Evolutionary conservation across 2,113 vertebrate genomes (phyloP), one percentile per base, ranked within the genome.

Genomic region (Microtus richardsoni): DNA sequence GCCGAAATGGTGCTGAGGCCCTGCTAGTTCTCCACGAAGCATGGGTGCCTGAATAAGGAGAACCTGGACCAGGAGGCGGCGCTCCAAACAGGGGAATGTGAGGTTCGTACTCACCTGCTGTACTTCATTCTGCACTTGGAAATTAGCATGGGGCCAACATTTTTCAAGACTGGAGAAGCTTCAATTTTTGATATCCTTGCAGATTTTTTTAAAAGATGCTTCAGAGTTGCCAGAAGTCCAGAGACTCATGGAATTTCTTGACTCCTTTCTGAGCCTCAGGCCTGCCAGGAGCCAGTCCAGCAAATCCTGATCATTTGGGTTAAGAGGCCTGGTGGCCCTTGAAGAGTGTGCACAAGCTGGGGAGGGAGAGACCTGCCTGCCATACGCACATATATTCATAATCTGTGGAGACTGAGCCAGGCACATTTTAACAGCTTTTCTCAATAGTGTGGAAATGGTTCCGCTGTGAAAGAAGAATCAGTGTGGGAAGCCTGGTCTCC

Each of bases 361-460:
- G 84, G 54, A 86, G 92, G 66, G 26, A 64, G 28, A 62, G 58
- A 64, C 16, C 36, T 36, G 12, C 33, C 11, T 7, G 17, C 28
- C 19, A 14, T 47, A 22, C 0, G 10, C 17, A 44, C 41, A 36
- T 39, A 62, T 5, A 62, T 4, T 3, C 3, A 85, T 16, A 26
- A 5, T 30, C 91, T 26, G 1, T 66, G 58, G 79, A 11, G 77
- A 93, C 16, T 58, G 54, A 22, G 24, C 71, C 54, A n/a, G 95
- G 85, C 62, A 86, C 60, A 77, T 70, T 88, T 93, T 89, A 93
- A 3, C 4, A 19, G 85, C 41, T 92, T 96, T 78, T 44, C 47
- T 91, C 22, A 54, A 86, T 82, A 21, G 0, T 19, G 3, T 52
- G 11, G 47, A 58, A 22, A 62, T 47, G 58, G 75, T 26, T 47